phyloP scores from a whole-genome alignment of 2,113 vertebrate genomes.

The Brachyhypopomus occidentalis region DNA sequence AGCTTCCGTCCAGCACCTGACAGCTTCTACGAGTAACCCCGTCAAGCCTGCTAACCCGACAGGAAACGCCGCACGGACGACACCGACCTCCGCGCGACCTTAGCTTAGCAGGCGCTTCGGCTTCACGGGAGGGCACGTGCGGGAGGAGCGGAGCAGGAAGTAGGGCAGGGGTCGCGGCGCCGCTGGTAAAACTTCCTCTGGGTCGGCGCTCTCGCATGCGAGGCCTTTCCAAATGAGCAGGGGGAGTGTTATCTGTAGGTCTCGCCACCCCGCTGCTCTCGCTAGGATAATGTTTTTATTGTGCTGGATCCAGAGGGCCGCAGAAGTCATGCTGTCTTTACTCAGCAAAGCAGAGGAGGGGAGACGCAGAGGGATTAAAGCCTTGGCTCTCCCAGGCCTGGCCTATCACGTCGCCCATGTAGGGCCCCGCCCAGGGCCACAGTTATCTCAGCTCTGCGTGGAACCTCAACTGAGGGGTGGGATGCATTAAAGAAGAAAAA shows the following conservation, averaged over 20 bases:
- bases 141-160: background rate
- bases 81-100: too few species aligned
- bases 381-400: slow-evolving; percentile 44
- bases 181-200: slow-evolving; percentile 37
- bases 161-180: slow-evolving; percentile 35
- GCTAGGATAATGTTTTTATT: slow-evolving; percentile 82
- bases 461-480: slow-evolving; percentile 1
- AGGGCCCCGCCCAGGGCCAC: slow-evolving; percentile 28
- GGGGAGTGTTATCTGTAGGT: slow-evolving; percentile 75
- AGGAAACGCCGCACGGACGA: too few species aligned
- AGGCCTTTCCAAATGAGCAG: slow-evolving; percentile 68
- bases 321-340: slow-evolving; percentile 80
- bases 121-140: too few species aligned
- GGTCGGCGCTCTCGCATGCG: slow-evolving; percentile 65
- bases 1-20: slow-evolving; percentile 58
- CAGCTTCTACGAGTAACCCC: slow-evolving; percentile 27
- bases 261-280: slow-evolving; percentile 78
- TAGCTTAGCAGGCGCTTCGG: background rate
- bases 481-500: slow-evolving; percentile 1
- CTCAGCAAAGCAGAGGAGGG: slow-evolving; percentile 70
- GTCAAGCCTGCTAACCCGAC: too few species aligned
- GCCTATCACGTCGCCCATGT: slow-evolving; percentile 40
- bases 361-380: slow-evolving; percentile 58
- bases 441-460: slow-evolving; percentile 27
- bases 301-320: slow-evolving; percentile 75